Conservation (phyloP, 2,888 invertebrate species). For the Mythimna lalbum region DNA sequence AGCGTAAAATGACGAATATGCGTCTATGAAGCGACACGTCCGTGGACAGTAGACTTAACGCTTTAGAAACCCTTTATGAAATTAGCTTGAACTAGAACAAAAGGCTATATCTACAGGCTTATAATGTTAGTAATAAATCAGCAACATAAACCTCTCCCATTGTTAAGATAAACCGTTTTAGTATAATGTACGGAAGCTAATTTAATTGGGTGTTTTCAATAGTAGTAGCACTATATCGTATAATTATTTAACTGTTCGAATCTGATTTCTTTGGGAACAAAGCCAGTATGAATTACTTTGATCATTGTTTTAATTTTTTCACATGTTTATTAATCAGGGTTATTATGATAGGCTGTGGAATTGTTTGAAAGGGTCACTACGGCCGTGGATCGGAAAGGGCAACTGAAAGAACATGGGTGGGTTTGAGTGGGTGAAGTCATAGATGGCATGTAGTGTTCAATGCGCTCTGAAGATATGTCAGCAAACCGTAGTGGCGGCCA, state of each 20-base stretch:
- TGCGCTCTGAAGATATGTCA: too few species aligned
- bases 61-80: constrained; percentile 15
- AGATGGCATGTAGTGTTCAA: too few species aligned
- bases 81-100: constrained; percentile 29
- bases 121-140: constrained; percentile 42
- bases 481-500: too few species aligned
- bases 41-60: background rate
- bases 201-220: constrained; percentile 46
- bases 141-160: constrained; percentile 40
- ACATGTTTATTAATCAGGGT: background rate
- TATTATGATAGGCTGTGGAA: too few species aligned
- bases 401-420: too few species aligned
- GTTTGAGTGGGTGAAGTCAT: too few species aligned
- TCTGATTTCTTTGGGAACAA: constrained; percentile 45
- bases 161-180: constrained; percentile 39
- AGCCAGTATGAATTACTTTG: constrained; percentile 20
- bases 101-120: constrained; percentile 23
- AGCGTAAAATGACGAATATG: too few species aligned
- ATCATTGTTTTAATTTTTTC: constrained; percentile 28
- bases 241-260: constrained; percentile 37
- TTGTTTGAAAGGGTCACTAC: too few species aligned
- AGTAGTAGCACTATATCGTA: constrained; percentile 12
- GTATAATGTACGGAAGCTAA: constrained; percentile 46
- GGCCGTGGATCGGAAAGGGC: too few species aligned
- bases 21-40: too few species aligned